Evolutionary conservation across 1,140 invertebrate genomes (phyloP).

Genomic region (Pseudomyrmex concolor): DNA sequence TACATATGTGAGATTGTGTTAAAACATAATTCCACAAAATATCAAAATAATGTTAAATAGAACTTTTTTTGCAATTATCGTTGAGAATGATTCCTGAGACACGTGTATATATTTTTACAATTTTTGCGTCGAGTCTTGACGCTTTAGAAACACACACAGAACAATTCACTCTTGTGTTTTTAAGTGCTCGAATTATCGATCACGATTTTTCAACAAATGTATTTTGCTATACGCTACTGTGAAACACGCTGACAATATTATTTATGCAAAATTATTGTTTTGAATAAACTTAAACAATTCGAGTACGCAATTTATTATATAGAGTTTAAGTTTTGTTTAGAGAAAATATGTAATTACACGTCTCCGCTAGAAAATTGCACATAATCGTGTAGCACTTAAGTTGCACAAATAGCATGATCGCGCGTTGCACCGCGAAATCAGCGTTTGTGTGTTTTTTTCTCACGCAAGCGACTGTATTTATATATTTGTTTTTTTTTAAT

Average conservation of each 20-base stretch:
- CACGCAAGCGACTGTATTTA: slow-evolving; percentile 30
- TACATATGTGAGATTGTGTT: background rate
- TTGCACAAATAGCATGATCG: slow-evolving; percentile 68
- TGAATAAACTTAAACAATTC: background rate
- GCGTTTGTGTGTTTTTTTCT: slow-evolving; percentile 29
- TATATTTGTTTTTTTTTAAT: slow-evolving; percentile 19
- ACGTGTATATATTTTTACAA: background rate
- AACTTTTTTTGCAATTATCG: background rate
- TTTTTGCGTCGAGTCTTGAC: slow-evolving; percentile 11
- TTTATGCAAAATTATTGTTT: background rate
- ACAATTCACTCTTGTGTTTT: slow-evolving; percentile 19
- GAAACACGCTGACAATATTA: background rate
- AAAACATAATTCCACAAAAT: background rate
- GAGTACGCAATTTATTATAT: background rate
- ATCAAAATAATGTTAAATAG: background rate
- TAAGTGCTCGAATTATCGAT: background rate
- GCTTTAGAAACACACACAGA: slow-evolving; percentile 31
- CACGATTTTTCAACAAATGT: background rate
- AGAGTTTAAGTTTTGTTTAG: slow-evolving; percentile 21
- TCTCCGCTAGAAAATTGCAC: slow-evolving; percentile 20
- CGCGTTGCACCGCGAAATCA: slow-evolving; percentile 59
- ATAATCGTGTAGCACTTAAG: slow-evolving; percentile 32
- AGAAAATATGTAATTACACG: background rate
- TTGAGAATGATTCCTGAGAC: slow-evolving; percentile 19
- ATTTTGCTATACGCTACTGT: background rate